These are phyloP conservation scores for Brachypterus glaber DNA, from an alignment of 2,888 invertebrate species.

Conservation along the genomic window DNA sequence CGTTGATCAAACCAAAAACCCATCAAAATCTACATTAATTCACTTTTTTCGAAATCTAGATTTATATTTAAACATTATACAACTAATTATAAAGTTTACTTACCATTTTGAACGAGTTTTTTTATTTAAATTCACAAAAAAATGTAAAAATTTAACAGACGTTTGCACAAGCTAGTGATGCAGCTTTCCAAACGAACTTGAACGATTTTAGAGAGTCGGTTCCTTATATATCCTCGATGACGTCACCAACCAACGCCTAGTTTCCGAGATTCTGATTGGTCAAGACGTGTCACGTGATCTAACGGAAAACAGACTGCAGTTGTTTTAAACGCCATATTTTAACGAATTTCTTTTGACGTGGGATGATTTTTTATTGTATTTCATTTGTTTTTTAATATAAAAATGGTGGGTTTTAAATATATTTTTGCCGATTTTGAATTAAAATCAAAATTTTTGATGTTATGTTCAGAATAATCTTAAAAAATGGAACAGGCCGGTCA, in stretches of 20 bases:
- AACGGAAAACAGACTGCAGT: constrained; percentile 23
- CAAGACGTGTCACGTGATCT: constrained; percentile 21
- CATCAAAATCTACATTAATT: neutral
- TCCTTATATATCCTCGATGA: constrained; percentile 45
- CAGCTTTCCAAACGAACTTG: constrained; percentile 60
- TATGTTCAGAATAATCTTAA: too few relatives aligned
- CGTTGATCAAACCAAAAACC: neutral
- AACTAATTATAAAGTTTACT: constrained; percentile 19
- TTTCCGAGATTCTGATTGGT: constrained; percentile 43
- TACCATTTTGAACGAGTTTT: constrained; percentile 31
- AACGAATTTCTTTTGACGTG: too few relatives aligned
- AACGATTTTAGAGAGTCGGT: constrained; percentile 37
- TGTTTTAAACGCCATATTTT: too few relatives aligned
- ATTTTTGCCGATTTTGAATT: too few relatives aligned
- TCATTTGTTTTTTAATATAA: too few relatives aligned
- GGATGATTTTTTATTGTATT: too few relatives aligned
- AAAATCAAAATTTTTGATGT: too few relatives aligned
- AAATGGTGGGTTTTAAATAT: too few relatives aligned
- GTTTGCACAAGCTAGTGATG: constrained; percentile 52
- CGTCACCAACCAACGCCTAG: constrained; percentile 46
- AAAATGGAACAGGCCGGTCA: too few relatives aligned
- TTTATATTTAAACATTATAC: constrained; percentile 1
- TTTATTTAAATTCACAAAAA: constrained; percentile 25
- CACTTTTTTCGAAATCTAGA: too few relatives aligned
- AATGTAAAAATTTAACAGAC: constrained; percentile 30